Evolutionary conservation across 2,113 vertebrate species (phyloP), one percentile per base, ranked within the genome.

Genomic region (Cygnus atratus): DNA sequence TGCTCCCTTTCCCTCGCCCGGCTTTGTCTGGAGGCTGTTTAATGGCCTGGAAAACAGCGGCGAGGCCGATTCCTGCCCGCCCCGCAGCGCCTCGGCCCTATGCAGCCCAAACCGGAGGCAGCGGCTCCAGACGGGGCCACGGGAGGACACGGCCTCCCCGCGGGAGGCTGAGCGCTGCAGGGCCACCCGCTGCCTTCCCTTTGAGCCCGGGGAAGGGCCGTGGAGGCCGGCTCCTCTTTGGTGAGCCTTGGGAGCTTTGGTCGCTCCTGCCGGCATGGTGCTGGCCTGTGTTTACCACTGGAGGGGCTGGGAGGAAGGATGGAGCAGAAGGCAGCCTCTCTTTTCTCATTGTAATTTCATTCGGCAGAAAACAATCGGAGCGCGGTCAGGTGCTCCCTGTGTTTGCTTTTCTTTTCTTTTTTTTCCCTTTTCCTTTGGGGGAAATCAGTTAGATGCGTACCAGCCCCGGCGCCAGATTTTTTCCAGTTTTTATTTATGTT

Each of bases 401-500:
- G 48, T 90, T 88, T 11, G 31, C 1, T 61, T 50, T 17, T 52
- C 24, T 35, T 46, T 6, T 2, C 33, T 43, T 12, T 7, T 26
- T 9, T 37, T 22, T 37, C 15, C 20, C 15, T 26, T 16, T 7
- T 17, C 14, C 43, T 77, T 52, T 17, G 6, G 6, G 16, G 21
- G 18, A 26, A 65, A 65, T 65, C 26, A 89, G n/a, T 48, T 54
- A 54, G 50, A 13, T 82, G 81, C 87, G 84, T 78, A 43, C 72
- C 33, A 73, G 33, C 72, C 54, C 43, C 1, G 2, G 39, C 71
- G 62, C 77, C 70, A 65, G 59, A 91, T 84, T 59, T 66, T 89
- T 89, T 75, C 71, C 62, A 75, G 43, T 50, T 91, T 88, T 86
- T 76, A 65, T 92, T 94, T 80, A 39, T 62, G 48, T 83, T 83